Conservation (phyloP, 1,140 invertebrate genomes). For the Orchestia grillus region DNA sequence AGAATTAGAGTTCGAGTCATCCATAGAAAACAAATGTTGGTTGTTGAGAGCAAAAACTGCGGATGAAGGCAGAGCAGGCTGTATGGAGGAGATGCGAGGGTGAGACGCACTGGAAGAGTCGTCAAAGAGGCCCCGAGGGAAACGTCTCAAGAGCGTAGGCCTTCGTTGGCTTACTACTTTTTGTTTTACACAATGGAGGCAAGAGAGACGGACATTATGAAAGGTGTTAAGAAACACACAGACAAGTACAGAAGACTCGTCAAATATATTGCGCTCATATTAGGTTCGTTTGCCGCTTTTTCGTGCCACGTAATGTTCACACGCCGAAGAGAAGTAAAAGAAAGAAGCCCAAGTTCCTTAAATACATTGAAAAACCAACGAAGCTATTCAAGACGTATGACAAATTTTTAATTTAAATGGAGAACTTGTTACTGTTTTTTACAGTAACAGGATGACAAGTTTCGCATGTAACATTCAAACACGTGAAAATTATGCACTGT, state of each 20-base stretch:
- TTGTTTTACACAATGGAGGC: neutral
- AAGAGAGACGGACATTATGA: neutral
- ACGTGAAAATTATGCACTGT: neutral
- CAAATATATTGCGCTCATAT: neutral
- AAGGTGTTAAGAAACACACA: neutral
- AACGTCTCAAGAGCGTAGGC: neutral
- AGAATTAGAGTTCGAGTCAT: neutral
- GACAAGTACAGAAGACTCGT: neutral
- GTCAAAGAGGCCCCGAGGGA: neutral
- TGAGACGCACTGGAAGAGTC: neutral
- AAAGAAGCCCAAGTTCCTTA: neutral
- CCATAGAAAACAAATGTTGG: neutral
- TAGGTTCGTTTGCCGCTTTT: neutral
- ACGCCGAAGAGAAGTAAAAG: neutral
- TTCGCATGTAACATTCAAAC: too few relatives aligned
- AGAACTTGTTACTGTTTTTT: too few relatives aligned
- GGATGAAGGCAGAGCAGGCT: neutral
- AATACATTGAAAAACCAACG: neutral
- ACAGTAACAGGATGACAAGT: too few relatives aligned
- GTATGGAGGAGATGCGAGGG: neutral
- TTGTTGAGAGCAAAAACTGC: neutral
- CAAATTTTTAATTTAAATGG: neutral
- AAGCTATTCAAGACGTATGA: neutral
- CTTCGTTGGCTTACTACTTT: neutral
- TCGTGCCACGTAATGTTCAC: neutral